These are phyloP conservation scores for Siniperca knerii DNA, from an alignment of 2,113 vertebrate genomes.

Conservation along the genomic window DNA sequence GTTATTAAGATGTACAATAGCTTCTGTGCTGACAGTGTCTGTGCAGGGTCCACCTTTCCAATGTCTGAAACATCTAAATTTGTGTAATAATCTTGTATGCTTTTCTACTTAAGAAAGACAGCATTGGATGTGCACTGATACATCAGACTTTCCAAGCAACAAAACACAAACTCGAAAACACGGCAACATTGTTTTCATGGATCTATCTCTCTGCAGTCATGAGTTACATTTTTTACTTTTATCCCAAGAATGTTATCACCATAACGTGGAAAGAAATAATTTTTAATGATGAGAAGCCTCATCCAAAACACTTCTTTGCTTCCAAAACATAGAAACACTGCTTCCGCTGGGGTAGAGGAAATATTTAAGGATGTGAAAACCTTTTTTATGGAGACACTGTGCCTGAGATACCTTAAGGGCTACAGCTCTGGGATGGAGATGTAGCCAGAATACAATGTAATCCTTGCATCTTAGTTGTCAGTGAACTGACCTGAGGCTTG, in stretches of 20 bases:
- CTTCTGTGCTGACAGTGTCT: constrained; percentile 13
- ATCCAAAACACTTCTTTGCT: not conserved
- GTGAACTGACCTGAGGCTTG: constrained; percentile 33
- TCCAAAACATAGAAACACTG: constrained; percentile 8
- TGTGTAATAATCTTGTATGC: not conserved
- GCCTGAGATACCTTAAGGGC: not conserved
- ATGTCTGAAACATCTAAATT: not conserved
- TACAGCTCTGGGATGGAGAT: constrained; percentile 1
- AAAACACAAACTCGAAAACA: constrained; percentile 29
- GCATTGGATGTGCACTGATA: not conserved
- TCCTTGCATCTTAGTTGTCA: constrained; percentile 38
- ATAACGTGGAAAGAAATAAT: not conserved
- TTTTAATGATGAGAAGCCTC: constrained; percentile 9
- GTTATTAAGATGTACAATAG: not conserved
- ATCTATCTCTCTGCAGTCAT: constrained; percentile 28
- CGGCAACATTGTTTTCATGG: constrained; percentile 27
- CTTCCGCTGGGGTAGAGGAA: not conserved
- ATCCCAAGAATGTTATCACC: not conserved
- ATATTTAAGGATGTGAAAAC: not conserved
- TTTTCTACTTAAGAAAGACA: not conserved
- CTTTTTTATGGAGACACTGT: not conserved
- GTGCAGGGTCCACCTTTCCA: not conserved
- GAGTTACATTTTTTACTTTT: constrained; percentile 18
- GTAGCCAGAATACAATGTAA: constrained; percentile 22
- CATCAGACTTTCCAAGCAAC: constrained; percentile 7